Conservation (phyloP, 92 coral and sea anemone genomes). For the Muricea muricata region DNA sequence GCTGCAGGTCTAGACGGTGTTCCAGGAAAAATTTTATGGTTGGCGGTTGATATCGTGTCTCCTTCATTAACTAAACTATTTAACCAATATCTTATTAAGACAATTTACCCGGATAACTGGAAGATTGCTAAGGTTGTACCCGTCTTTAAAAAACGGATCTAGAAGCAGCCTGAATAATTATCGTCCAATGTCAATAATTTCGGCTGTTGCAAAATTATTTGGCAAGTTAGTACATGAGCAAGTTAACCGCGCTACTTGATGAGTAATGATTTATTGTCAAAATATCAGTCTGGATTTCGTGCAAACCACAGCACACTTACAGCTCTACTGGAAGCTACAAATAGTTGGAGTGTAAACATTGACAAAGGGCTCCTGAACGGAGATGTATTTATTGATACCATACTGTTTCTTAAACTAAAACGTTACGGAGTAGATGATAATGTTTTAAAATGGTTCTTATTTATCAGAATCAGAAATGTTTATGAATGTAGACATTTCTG, state of each 20-base stretch:
- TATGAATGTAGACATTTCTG: background rate
- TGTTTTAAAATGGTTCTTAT: background rate
- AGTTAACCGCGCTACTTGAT: background rate
- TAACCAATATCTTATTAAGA: background rate
- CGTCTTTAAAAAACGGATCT: background rate
- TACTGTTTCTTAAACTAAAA: constrained; percentile 12
- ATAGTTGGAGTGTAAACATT: constrained; percentile 36
- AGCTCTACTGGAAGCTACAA: constrained; percentile 20
- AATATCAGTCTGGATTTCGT: constrained; percentile 27
- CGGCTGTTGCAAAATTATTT: background rate
- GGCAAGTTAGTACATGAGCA: background rate
- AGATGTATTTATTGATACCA: constrained; percentile 27
- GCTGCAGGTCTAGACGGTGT: constrained; percentile 7
- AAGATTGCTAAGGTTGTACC: background rate
- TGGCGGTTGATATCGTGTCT: background rate
- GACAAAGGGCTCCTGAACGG: constrained; percentile 30
- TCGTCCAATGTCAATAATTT: background rate
- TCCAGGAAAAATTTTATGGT: background rate
- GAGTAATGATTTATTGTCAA: constrained; percentile 17
- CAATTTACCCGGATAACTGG: constrained; percentile 17
- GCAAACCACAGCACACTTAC: constrained; percentile 30
- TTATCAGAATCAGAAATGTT: background rate
- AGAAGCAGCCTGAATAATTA: background rate
- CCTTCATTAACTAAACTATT: background rate
- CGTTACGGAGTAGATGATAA: constrained; percentile 12